Evolutionary conservation across 2,888 invertebrate species (phyloP), one percentile per base, ranked within the genome.

Genomic region (Acleris laterana): DNA sequence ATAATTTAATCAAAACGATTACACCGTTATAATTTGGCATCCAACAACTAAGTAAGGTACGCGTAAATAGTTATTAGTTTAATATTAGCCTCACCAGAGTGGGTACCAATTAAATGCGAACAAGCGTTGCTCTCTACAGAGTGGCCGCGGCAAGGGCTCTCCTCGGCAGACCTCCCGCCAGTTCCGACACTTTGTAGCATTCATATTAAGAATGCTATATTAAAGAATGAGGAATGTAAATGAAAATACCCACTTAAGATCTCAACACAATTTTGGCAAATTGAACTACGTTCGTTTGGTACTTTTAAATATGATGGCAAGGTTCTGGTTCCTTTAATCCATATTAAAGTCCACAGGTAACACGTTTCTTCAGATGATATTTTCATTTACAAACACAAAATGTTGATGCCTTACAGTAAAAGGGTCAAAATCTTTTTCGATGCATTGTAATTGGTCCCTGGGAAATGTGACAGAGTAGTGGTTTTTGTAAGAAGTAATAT

Each of bases 1-100:
- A 65, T 51, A 65, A 61, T 65, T 65, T 61, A 46, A 74, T 74
- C 70, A 71, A 77, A 74, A 74, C 69, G 68, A 77, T 74, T 77
- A 84, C 76, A 80, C 79, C 75, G 78, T 82, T 78, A 83, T 76
- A 84, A 88, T 93, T 93, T 93, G 92, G 92, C 92, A 92, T 90
- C 90, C 85, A 85, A 84, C 75, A 84, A 87, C 81, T 85, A 83
- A 90, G 84, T 72, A 49, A 49, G 61, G 56, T 57, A 66, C 57
- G 61, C 61, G 56, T 52, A 48, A 17, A 61, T 60, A 65, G 32
- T 16, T 56, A 57, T 77, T 84, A 87, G 85, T 85, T 86, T 87
- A 87, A 75, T 75, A 75, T 81, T 83, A 87, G 83, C 82, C 79
- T 85, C 81, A 79, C 80, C 79, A 76, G 77, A 81, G 78, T 79